Evolutionary conservation across 2,888 invertebrate genomes (phyloP), one percentile per base, ranked within the genome.

Genomic region (Caenorhabditis zanzibari): DNA sequence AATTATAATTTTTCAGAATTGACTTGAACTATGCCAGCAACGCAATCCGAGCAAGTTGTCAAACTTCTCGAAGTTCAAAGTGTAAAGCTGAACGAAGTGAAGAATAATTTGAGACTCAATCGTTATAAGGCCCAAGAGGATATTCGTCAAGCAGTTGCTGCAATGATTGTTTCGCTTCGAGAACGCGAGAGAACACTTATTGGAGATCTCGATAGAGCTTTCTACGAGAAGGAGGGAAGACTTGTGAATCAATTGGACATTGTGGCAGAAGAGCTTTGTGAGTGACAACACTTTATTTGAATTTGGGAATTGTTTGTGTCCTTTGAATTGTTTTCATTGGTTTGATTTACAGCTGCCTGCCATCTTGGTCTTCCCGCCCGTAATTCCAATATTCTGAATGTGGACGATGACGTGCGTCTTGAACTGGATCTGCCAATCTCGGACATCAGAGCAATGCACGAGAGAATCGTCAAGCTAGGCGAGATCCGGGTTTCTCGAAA

Each of bases 101-200:
- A 75, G 49, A 68, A 56, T 58, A 81, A 81, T 38, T 64, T 71
- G 26, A 54, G 75, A 69, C 24, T 44, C 44, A 81, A 69, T 54
- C 71, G 71, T 5, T 58, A 87, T 28, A 61, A 89, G 85, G 85
- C 85, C 32, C 86, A 88, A 54, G 82, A 86, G 58, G 90, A 90
- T 19, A 86, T 90, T 56, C 73, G 82, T 54, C 81, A 82, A 32
- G 66, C 85, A 10, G 69, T 88, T 38, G 74, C 85, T 35, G 87
- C 88, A 10, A 88, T 88, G 68, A 76, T 88, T 47, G 73, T 73
- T 5, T 81, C 86, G 10, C 56, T 88, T 12, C 84, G 89, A 9
- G 84, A 81, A n/a, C 84, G 90, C 9, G 90, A 90, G 69, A 79
- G 85, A 44, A 81, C 88, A 38, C 81, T 90, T 24, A 71, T 89